Conservation (phyloP, 2,113 vertebrate genomes). For the Cyanoramphus novaezelandiae region DNA sequence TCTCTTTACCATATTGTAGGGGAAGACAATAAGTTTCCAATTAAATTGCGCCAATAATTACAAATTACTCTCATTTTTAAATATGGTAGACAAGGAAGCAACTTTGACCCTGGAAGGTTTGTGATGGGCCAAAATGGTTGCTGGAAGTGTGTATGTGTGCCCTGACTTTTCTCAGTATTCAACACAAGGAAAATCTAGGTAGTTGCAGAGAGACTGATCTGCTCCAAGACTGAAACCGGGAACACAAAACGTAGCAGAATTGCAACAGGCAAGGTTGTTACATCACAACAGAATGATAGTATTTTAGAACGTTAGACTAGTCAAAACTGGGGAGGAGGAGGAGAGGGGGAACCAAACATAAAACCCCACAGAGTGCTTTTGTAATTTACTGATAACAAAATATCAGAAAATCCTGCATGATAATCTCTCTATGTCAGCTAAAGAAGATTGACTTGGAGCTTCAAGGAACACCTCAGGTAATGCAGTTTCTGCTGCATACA, state of each 20-base stretch:
- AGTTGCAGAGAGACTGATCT: background rate
- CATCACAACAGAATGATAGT: background rate
- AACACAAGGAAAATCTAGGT: background rate
- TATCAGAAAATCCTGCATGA: background rate
- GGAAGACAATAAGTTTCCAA: background rate
- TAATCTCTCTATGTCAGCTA: background rate
- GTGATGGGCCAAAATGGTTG: background rate
- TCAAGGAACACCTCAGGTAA: background rate
- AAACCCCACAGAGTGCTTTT: background rate
- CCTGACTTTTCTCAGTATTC: background rate
- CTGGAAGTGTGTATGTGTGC: background rate
- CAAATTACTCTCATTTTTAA: background rate
- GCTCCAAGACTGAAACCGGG: background rate
- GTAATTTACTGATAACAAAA: background rate
- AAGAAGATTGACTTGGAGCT: background rate
- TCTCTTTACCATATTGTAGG: background rate
- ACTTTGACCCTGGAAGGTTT: background rate
- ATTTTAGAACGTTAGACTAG: background rate
- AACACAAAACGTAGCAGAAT: background rate
- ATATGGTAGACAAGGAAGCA: background rate
- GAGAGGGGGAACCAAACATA: background rate
- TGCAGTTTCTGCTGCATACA: background rate
- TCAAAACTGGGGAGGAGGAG: background rate
- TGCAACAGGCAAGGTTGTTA: background rate
- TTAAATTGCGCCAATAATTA: background rate